Base-by-base conservation (phyloP, 2,797 vertebrate species). In the Hypotaenidia okinawae region DNA sequence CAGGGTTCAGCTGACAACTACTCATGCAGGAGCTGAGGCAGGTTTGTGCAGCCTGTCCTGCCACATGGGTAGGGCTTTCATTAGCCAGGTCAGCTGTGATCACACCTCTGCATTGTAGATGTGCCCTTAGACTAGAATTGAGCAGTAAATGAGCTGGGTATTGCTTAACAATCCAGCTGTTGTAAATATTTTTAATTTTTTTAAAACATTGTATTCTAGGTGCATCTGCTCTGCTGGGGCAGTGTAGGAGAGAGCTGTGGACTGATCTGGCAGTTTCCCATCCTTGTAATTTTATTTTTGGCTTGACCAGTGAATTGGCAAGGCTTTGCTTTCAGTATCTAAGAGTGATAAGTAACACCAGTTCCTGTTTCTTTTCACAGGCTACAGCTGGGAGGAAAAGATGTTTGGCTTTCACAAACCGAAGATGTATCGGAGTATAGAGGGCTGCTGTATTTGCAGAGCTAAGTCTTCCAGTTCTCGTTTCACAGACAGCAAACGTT, bases 401-500 rank as follows among this genome's bases (percentile, higher is more conserved):
- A 99, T 99, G 99, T 99, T 99, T 98, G 99, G 99, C 98, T 99
- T 99, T 98, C 99, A 99, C 97, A 99, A 99, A 98, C 99, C 99
- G 96, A 99, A 99, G 98, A 99, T 99, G 98, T 99, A 99, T 97
- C 98, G 99, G 96, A 99, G 99, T 98, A 98, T 99, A 98, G 99
- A 99, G 28, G 99, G 99, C 91, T 99, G 99, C 98, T 99, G 99
- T 97, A 99, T 99, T 97, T 99, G 99, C 98, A 98, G 99, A 82
- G 99, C 99, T 22, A 99, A 99, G 94, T 99, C 99, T 43, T 99
- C 99, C 72, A 99, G 99, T 97, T 99, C 99, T 32, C 99, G 99
- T 63, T 99, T 99, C 97, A 99, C 99, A 3, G 99, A 99, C 98
- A 99, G 99, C 96, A 99, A 99, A 84, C 99, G 99, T 32, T 99